phyloP scores from a whole-genome alignment of 1,140 invertebrate species.

The Hyles vespertilio region DNA sequence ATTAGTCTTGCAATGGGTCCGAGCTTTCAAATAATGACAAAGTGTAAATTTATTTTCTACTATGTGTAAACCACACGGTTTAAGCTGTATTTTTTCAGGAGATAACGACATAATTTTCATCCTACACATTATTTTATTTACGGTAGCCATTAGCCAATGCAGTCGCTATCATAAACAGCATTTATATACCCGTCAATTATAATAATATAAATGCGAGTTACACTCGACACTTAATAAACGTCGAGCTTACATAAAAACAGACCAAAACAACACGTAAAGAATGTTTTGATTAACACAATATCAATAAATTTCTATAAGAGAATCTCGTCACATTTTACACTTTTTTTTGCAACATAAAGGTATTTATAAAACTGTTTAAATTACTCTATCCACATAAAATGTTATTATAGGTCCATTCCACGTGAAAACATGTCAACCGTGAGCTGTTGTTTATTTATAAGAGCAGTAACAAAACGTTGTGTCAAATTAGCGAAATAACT shows the following conservation, averaged over 20 bases:
- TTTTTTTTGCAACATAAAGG: too few relatives aligned
- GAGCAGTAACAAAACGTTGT: constrained; percentile 33
- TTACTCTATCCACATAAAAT: not conserved
- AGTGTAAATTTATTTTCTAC: not conserved
- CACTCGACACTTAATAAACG: constrained; percentile 21
- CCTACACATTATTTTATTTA: too few relatives aligned
- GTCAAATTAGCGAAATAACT: constrained; percentile 51
- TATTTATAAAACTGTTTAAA: too few relatives aligned
- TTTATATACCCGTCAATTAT: constrained; percentile 20
- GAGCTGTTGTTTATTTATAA: constrained; percentile 30
- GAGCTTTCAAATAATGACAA: too few relatives aligned
- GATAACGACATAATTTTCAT: not conserved
- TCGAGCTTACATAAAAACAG: constrained; percentile 8
- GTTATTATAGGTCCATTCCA: constrained; percentile 1
- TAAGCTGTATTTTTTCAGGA: not conserved
- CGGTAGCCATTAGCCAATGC: constrained; percentile 18
- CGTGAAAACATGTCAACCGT: constrained; percentile 6
- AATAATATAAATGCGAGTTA: constrained; percentile 20
- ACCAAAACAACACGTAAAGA: too few relatives aligned
- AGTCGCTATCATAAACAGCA: constrained; percentile 16
- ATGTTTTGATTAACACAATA: too few relatives aligned
- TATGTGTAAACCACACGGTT: not conserved
- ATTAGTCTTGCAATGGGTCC: too few relatives aligned
- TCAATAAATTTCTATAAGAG: too few relatives aligned
- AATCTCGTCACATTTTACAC: too few relatives aligned